Conservation (phyloP, 2,797 vertebrate genomes). For the Sebastes kiyomatsui region DNA sequence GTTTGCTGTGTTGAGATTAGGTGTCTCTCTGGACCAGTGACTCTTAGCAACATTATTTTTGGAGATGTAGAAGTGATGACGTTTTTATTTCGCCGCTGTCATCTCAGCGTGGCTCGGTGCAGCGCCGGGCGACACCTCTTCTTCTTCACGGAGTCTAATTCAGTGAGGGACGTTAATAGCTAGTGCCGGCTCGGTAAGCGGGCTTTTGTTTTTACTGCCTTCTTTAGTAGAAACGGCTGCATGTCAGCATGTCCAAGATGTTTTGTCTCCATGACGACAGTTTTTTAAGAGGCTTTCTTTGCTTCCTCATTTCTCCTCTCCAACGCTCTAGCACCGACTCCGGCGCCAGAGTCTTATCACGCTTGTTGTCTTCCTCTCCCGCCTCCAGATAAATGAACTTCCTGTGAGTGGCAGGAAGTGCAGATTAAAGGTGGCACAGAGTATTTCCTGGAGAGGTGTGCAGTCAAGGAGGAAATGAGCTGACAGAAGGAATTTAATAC, state of each 20-base stretch:
- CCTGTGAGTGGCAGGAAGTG: constrained; percentile 60
- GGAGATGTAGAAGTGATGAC: constrained; percentile 43
- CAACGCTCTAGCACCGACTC: not conserved
- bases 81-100: constrained; percentile 51
- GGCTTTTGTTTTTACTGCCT: constrained; percentile 47
- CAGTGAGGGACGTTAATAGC: constrained; percentile 21
- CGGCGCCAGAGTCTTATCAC: constrained; percentile 18
- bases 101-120: not conserved
- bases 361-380: constrained; percentile 11
- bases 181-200: constrained; percentile 27
- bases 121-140: constrained; percentile 6
- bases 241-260: constrained; percentile 21
- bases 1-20: constrained; percentile 44
- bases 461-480: constrained; percentile 64
- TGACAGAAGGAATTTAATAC: constrained; percentile 58
- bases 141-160: constrained; percentile 28
- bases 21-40: constrained; percentile 40
- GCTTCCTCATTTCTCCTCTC: not conserved
- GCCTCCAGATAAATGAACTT: constrained; percentile 58
- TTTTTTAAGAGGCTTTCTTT: constrained; percentile 31
- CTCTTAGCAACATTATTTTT: constrained; percentile 62
- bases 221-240: constrained; percentile 30
- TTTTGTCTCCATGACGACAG: constrained; percentile 55
- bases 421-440: constrained; percentile 63
- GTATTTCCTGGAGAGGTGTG: constrained; percentile 55